Evolutionary conservation across 2,888 invertebrate species (phyloP), one percentile per base, ranked within the genome.

Genomic region (Coelopa pilipes): DNA sequence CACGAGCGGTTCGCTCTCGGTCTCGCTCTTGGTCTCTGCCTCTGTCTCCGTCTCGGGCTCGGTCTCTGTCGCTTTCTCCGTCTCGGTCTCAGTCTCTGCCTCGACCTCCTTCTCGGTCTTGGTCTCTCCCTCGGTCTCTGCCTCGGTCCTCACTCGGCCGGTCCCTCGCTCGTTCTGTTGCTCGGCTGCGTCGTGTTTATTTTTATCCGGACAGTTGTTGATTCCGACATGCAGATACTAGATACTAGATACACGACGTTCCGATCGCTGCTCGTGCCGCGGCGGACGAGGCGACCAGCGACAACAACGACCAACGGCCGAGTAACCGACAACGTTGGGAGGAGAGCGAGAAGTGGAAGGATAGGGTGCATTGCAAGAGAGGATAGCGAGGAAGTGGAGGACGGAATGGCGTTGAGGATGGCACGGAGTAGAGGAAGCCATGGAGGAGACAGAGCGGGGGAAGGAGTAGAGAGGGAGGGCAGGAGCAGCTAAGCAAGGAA

Each of bases 161-260:
- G 34, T 34, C 7, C 4, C 4, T 34, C 7, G 34, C 4, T 34
- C 34, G 34, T 2, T 34, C 7, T 2, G 34, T 34, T 34, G 34
- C 4, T 34, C 34, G 34, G 34, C 7, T 34, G 34, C 10, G 53
- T 15, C 53, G 53, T 53, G 53, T 53, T 53, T 53, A 53, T 53
- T 53, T 53, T 53, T 53, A 53, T 53, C 53, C 53, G 15, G n/a
- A n/a, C 53, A 15, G 53, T n/a, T 53, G 53, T 53, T 53, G 53
- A 15, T 53, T 53, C 10, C n/a, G n/a, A 53, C 53, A 70, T 60
- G 70, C 57, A 70, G 60, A 60, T 60, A 47, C 19, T 46, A 57
- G 34, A 68, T 57, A 69, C 55, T 69, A 69, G 69, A 59, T 59
- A 69, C 45, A 17, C 19, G 46, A 19, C n/a, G 62, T 62, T 62